Percentiles rank a stretch among this genome's conserved stretches.
Conservation (phyloP, 2,888 invertebrate genomes). For the Tridacna gigas region DNA sequence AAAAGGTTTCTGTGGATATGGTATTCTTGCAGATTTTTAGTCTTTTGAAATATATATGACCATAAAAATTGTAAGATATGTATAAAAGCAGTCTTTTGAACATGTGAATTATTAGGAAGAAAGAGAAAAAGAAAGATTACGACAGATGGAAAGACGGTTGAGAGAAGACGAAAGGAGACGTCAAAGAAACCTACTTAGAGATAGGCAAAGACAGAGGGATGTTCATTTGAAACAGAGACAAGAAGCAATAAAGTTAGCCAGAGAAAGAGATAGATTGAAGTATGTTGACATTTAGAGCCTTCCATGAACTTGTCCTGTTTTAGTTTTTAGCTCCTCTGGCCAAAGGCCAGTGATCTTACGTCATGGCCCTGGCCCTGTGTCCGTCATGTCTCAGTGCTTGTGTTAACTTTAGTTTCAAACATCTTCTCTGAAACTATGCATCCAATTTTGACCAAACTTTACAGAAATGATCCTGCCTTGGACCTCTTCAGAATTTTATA, state of each 20-base stretch:
- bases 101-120: conserved; percentile 73
- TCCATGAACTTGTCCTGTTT: too few species aligned
- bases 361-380: too few species aligned
- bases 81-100: neutral
- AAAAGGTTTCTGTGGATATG: too few species aligned
- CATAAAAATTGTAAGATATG: neutral
- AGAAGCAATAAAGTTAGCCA: conserved; percentile 92
- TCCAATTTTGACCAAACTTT: too few species aligned
- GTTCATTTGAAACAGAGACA: conserved; percentile 92
- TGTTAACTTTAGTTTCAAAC: too few species aligned
- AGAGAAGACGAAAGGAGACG: conserved; percentile 93
- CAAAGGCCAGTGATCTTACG: too few species aligned
- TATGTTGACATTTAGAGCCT: too few species aligned
- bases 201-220: conserved; percentile 89
- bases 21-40: neutral
- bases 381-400: too few species aligned
- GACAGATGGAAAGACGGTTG: conserved; percentile 89
- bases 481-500: too few species aligned
- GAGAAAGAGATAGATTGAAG: conserved; percentile 83
- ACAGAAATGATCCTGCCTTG: too few species aligned
- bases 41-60: neutral
- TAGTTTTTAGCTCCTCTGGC: too few species aligned
- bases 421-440: too few species aligned
- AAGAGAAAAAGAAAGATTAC: conserved; percentile 87
- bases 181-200: conserved; percentile 87